Conservation (phyloP, 2,888 invertebrate genomes). For the Oxystoma pomonae region DNA sequence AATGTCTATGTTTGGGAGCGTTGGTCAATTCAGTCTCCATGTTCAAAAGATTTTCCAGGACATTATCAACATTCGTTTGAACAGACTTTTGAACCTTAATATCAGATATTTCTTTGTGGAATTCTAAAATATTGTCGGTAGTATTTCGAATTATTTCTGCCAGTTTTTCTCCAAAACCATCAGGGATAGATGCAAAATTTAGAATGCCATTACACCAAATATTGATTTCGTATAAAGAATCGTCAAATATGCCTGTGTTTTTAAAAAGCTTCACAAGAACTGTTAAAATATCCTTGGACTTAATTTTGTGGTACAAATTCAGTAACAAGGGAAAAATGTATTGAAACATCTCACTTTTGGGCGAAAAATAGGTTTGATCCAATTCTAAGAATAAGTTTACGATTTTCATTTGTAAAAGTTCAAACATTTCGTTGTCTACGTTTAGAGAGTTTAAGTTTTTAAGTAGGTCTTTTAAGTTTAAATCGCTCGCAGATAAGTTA, state of each 20-base stretch:
- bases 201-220: slow-evolving; percentile 52
- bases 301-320: slow-evolving; percentile 49
- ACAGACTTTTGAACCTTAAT: slow-evolving; percentile 12
- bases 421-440: slow-evolving; percentile 24
- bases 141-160: slow-evolving; percentile 29
- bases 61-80: slow-evolving; percentile 1
- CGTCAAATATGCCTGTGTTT: slow-evolving; percentile 62
- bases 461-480: slow-evolving; percentile 29
- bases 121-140: slow-evolving; percentile 31
- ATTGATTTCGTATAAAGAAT: slow-evolving; percentile 60
- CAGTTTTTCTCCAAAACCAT: slow-evolving; percentile 34
- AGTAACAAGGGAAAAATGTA: slow-evolving; percentile 31
- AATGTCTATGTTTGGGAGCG: slow-evolving; percentile 23
- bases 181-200: slow-evolving; percentile 32
- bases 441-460: slow-evolving; percentile 16
- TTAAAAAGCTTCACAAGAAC: slow-evolving; percentile 55
- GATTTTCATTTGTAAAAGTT: slow-evolving; percentile 43
- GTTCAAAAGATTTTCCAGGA: slow-evolving; percentile 21
- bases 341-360: slow-evolving; percentile 34
- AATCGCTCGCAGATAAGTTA: slow-evolving; percentile 22
- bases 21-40: slow-evolving; percentile 12
- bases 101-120: slow-evolving; percentile 28
- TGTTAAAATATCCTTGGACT: slow-evolving; percentile 31
- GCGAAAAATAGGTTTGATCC: slow-evolving; percentile 41
- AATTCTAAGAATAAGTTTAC: slow-evolving; percentile 44